phyloP scores from a whole-genome alignment of 2,797 vertebrate genomes.

The Gastrophryne carolinensis region DNA sequence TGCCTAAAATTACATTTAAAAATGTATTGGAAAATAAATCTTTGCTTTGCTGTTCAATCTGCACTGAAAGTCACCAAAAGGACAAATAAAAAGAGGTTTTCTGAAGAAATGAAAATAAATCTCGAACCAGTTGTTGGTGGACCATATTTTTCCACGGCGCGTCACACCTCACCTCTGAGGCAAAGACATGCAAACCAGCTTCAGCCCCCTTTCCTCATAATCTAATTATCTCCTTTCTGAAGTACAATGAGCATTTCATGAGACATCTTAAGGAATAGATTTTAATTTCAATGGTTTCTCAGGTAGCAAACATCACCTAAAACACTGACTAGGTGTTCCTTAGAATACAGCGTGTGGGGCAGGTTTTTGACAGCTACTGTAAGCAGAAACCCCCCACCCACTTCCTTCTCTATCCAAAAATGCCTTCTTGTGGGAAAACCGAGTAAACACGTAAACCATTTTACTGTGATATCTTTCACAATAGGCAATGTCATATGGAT shows the following conservation, averaged over 20 bases:
- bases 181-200: constrained; percentile 4
- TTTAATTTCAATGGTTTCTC: constrained; percentile 22
- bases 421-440: too few relatives aligned
- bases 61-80: too few relatives aligned
- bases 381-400: neutral
- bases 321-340: neutral
- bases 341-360: neutral
- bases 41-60: too few relatives aligned
- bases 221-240: constrained; percentile 12
- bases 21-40: too few relatives aligned
- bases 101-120: too few relatives aligned
- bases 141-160: neutral
- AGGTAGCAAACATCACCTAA: neutral
- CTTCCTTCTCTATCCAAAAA: constrained; percentile 26
- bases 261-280: neutral
- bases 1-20: too few relatives aligned
- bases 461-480: too few relatives aligned
- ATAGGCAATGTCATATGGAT: too few relatives aligned
- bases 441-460: too few relatives aligned
- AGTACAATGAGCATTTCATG: neutral
- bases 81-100: too few relatives aligned
- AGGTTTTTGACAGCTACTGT: neutral
- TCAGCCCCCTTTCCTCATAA: neutral
- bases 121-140: too few relatives aligned
- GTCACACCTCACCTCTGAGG: neutral